phyloP scores from a whole-genome alignment of 2,888 invertebrate genomes.

The Eupithecia tripunctaria region DNA sequence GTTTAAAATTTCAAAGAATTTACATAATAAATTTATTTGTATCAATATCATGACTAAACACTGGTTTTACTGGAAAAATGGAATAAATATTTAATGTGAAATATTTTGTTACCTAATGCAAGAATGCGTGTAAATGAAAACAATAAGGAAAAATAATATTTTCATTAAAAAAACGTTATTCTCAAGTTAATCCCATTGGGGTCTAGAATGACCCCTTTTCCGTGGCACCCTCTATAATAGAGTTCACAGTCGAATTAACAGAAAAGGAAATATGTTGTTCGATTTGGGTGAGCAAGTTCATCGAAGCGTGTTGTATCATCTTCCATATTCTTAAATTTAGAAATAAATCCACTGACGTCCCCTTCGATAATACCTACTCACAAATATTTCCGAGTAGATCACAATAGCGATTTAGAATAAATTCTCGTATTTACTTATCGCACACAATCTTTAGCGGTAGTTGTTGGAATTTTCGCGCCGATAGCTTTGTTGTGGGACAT shows the following conservation, averaged over 20 bases:
- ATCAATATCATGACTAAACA: no score
- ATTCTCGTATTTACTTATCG: conserved; percentile 29
- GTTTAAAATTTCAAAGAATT: no score
- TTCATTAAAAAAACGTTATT: no score
- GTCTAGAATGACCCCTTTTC: no score
- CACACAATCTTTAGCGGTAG: conserved; percentile 41
- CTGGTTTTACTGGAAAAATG: no score
- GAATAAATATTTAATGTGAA: no score
- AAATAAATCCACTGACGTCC: conserved; percentile 24
- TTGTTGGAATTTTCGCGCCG: conserved; percentile 39
- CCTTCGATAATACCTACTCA: conserved; percentile 24
- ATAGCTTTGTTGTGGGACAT: conserved; percentile 34
- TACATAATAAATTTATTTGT: no score
- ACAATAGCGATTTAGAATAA: conserved; percentile 38
- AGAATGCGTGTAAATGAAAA: no score
- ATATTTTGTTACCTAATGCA: no score
- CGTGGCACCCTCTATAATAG: no score
- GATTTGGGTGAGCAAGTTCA: neutral
- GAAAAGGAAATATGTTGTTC: neutral
- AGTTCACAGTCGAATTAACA: neutral
- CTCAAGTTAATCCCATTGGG: no score
- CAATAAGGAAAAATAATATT: no score
- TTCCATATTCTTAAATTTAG: neutral
- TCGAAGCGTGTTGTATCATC: neutral
- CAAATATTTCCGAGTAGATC: conserved; percentile 27